A percentile compares a stretch with the other conserved stretches of the same genome.
Conservation (phyloP, 2,797 vertebrate species). For the Allenopithecus nigroviridis region DNA sequence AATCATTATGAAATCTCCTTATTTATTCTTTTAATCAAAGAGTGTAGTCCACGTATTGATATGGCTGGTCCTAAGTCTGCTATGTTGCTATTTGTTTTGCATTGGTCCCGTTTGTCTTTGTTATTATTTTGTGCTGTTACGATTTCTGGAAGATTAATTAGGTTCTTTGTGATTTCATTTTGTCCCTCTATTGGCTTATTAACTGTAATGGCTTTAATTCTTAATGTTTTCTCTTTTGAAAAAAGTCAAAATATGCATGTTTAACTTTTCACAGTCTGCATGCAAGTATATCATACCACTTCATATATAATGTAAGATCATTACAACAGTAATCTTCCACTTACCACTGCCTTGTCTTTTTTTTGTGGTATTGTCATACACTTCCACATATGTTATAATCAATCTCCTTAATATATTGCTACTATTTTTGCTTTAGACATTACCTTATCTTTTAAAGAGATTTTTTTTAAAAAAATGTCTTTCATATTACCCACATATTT, state of each 20-base stretch:
- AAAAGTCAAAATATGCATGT: neutral
- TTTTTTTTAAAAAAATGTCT: neutral
- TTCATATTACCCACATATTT: neutral
- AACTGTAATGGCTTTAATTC: neutral
- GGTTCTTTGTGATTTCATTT: neutral
- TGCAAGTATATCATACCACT: neutral
- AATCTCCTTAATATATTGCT: neutral
- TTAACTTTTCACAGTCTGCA: neutral
- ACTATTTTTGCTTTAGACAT: neutral
- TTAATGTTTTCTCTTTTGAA: neutral
- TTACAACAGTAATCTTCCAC: neutral
- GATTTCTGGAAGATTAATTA: neutral
- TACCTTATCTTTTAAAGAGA: conserved; percentile 11
- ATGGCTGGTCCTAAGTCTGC: neutral
- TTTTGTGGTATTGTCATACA: neutral
- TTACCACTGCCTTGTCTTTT: neutral
- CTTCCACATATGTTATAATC: neutral
- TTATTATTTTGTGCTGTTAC: neutral
- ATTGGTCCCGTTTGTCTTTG: neutral
- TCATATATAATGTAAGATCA: neutral
- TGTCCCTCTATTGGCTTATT: neutral
- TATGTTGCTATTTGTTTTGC: neutral
- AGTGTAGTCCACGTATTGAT: neutral
- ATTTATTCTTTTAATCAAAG: neutral
- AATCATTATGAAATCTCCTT: neutral